Evolutionary conservation across 2,888 invertebrate species (phyloP).

Genomic region (Rhingia rostrata): DNA sequence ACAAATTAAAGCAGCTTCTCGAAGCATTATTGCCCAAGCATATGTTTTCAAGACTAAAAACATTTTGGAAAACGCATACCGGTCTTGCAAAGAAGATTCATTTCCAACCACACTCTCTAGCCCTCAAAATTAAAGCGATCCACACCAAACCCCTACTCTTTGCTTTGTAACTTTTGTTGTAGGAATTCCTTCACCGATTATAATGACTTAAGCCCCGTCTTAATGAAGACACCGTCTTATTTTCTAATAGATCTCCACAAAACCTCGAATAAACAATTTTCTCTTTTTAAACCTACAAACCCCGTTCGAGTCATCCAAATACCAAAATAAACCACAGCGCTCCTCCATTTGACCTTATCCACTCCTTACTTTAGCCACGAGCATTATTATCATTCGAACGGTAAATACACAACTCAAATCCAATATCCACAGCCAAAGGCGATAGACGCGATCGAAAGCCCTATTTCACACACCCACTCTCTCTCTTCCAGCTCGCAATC

Average conservation of each 20-base stretch:
- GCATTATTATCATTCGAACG: conserved; percentile 68
- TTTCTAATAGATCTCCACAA: background rate
- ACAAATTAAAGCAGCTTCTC: too few species aligned
- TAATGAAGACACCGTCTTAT: too few species aligned
- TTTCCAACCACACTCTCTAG: too few species aligned
- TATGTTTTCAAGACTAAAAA: too few species aligned
- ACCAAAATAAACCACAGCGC: conserved; percentile 3
- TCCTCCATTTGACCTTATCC: conserved; percentile 62
- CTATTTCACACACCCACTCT: conserved; percentile 73
- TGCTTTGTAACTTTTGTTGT: too few species aligned
- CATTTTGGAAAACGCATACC: too few species aligned
- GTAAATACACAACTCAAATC: conserved; percentile 66
- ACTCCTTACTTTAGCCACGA: conserved; percentile 48
- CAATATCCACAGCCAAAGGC: conserved; percentile 67
- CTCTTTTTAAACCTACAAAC: conserved; percentile 10
- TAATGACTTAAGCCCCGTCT: too few species aligned
- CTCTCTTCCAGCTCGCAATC: conserved; percentile 18
- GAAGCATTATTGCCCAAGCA: too few species aligned
- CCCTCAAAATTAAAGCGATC: too few species aligned
- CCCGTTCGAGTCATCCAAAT: background rate
- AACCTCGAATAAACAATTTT: conserved; percentile 7
- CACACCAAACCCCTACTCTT: too few species aligned
- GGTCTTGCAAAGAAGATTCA: too few species aligned
- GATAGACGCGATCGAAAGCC: conserved; percentile 49
- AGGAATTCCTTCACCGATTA: too few species aligned